phyloP scores from a whole-genome alignment of 2,113 vertebrate species.

The Microtus oregoni region DNA sequence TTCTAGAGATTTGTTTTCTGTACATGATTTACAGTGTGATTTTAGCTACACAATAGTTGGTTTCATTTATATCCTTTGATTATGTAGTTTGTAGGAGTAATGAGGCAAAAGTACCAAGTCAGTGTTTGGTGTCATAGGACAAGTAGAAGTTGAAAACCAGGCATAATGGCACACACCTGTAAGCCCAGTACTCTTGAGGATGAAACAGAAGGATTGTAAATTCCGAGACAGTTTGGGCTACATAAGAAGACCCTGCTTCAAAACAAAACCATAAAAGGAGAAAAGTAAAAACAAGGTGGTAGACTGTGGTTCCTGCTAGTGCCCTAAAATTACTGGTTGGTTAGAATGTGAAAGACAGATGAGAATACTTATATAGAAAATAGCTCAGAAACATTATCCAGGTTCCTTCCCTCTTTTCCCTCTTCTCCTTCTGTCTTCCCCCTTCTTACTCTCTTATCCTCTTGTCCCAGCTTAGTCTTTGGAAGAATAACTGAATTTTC shows the following conservation, averaged over 20 bases:
- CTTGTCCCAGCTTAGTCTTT: conserved; percentile 10
- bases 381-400: conserved; percentile 6
- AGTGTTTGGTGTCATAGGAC: conserved; percentile 40
- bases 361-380: conserved; percentile 29
- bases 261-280: background rate
- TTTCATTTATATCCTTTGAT: conserved; percentile 57
- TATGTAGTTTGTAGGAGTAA: conserved; percentile 45
- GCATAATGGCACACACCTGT: background rate
- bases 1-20: conserved; percentile 48
- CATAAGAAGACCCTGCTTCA: background rate
- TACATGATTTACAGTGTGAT: background rate
- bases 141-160: conserved; percentile 37
- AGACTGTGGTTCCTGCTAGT: background rate
- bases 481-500: conserved; percentile 46
- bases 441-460: background rate
- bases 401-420: background rate
- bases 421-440: no score
- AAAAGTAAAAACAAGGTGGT: conserved; percentile 37
- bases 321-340: conserved; percentile 46
- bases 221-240: background rate
- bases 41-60: conserved; percentile 53
- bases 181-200: background rate
- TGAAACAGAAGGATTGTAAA: background rate
- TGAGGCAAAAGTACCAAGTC: conserved; percentile 41
- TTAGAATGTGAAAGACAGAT: background rate